Base-by-base conservation (phyloP, 2,888 invertebrate genomes). In the Tenthredo distinguenda region DNA sequence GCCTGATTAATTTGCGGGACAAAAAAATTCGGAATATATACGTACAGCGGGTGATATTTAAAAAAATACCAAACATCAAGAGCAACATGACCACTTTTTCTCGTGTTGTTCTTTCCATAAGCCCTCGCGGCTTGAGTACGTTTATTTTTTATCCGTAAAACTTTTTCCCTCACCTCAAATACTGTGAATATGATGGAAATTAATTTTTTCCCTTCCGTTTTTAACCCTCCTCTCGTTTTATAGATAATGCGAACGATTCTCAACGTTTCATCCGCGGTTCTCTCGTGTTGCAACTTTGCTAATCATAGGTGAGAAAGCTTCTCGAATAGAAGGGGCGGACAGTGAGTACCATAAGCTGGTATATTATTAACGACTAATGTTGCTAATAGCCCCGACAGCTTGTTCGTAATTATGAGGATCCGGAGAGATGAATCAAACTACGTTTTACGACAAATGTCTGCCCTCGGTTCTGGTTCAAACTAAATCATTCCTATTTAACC, bases 401-500 rank as follows among this genome's bases (percentile, higher is more conserved):
- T 26, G 62, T 12, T 9, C 21, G 21, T 62, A 21, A 62, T 62
- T 62, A 62, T 26, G 62, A 62, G 62, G 12, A 62, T 55, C n/a
- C n/a, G 7, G n/a, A 55, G n/a, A 55, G 55, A 55, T 68, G 21
- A 34, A 68, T 71, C 71, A 26, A 62, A 26, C 62, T 1, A 71
- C 71, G 18, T 71, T 37, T 71, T 37, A 71, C 18, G 34, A 62
- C 71, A 37, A 37, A 68, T 31, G 68, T 68, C 34, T 31, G 34
- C 15, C 26, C 68, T 0, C 31, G n/a, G 55, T 55, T 12, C 62
- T 62, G 10, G 62, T 40, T 26, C 12, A 84, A 74, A 55, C 47
- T 72, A 76, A 76, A 74, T 76, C 84, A 84, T 74, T 74, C 62
- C 12, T 62, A 62, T 62, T 47, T 15, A 43, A 55, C 15, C 47